These are phyloP conservation scores for Oscheius sp. DNA, from an alignment of 2,888 invertebrate genomes.

Conservation along the genomic window DNA sequence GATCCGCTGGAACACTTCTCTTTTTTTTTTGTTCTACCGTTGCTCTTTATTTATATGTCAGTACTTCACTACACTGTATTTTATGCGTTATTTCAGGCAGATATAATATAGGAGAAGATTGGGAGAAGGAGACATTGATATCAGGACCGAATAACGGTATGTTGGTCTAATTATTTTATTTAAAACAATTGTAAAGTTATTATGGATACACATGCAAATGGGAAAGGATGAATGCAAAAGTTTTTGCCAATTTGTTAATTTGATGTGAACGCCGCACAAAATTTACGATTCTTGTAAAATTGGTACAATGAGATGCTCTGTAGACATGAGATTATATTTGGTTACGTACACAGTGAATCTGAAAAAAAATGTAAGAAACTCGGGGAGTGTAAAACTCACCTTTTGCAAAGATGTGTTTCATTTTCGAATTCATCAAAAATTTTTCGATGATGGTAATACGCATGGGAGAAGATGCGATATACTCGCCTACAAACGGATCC, in stretches of 20 bases:
- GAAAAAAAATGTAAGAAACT: slow-evolving; percentile 57
- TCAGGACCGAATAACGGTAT: not conserved
- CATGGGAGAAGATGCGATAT: slow-evolving; percentile 98
- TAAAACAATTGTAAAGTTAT: not conserved
- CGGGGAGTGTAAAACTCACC: slow-evolving; percentile 28
- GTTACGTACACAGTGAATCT: slow-evolving; percentile 97
- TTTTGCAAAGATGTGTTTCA: slow-evolving; percentile 56
- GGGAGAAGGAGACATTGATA: too few relatives aligned
- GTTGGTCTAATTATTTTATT: not conserved
- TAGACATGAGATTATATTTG: slow-evolving; percentile 97
- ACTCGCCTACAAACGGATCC: slow-evolving; percentile 98
- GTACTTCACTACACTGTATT: too few relatives aligned
- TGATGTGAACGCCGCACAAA: too few relatives aligned
- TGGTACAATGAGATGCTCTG: slow-evolving; percentile 97
- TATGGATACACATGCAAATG: not conserved
- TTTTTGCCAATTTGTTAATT: not conserved
- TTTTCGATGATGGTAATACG: slow-evolving; percentile 95
- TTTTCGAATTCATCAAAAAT: slow-evolving; percentile 97
- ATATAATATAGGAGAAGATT: too few relatives aligned
- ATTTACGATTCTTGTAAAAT: slow-evolving; percentile 78
- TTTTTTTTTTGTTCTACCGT: too few relatives aligned
- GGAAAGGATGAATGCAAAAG: not conserved
- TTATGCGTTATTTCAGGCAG: too few relatives aligned
- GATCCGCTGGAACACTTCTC: too few relatives aligned
- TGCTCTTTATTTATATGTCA: too few relatives aligned